Conservation (phyloP, 1,140 invertebrate species). For the Drosophila nigromelanica region DNA sequence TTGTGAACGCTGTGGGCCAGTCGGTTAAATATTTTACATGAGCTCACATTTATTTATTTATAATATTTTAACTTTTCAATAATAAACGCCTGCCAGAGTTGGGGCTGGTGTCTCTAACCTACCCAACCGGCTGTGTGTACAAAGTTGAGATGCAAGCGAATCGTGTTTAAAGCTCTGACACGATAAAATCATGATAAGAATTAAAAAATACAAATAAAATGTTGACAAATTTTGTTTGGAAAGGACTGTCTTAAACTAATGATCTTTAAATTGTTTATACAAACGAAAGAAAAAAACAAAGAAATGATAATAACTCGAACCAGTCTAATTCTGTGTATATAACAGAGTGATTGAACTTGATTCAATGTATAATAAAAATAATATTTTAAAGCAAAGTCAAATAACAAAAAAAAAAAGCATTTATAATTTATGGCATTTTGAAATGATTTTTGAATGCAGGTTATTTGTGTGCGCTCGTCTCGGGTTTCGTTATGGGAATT, state of each 20-base stretch:
- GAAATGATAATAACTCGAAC: not conserved
- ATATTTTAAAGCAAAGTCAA: slow-evolving; percentile 8
- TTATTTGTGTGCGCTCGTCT: slow-evolving; percentile 46
- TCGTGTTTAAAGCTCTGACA: slow-evolving; percentile 13
- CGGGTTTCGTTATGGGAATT: slow-evolving; percentile 15
- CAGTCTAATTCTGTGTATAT: not conserved
- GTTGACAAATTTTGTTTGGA: not conserved
- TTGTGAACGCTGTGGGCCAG: slow-evolving; percentile 32
- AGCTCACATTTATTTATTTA: slow-evolving; percentile 61
- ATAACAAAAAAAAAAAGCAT: not conserved
- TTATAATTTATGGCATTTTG: slow-evolving; percentile 18
- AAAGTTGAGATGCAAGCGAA: slow-evolving; percentile 4
- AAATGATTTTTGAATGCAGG: slow-evolving; percentile 48
- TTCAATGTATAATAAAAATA: slow-evolving; percentile 47
- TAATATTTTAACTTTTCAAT: slow-evolving; percentile 72
- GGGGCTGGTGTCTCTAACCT: slow-evolving; percentile 2
- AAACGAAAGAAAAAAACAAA: not conserved
- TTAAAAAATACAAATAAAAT: not conserved
- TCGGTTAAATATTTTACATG: slow-evolving; percentile 48
- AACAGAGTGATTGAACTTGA: slow-evolving; percentile 56
- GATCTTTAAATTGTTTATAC: not conserved
- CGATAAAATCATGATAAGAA: slow-evolving; percentile 1
- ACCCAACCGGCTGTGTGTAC: slow-evolving; percentile 30
- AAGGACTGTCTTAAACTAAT: not conserved
- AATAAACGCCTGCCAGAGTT: slow-evolving; percentile 48